phyloP scores from a whole-genome alignment of 2,113 vertebrate species.

The Electrona antarctica region DNA sequence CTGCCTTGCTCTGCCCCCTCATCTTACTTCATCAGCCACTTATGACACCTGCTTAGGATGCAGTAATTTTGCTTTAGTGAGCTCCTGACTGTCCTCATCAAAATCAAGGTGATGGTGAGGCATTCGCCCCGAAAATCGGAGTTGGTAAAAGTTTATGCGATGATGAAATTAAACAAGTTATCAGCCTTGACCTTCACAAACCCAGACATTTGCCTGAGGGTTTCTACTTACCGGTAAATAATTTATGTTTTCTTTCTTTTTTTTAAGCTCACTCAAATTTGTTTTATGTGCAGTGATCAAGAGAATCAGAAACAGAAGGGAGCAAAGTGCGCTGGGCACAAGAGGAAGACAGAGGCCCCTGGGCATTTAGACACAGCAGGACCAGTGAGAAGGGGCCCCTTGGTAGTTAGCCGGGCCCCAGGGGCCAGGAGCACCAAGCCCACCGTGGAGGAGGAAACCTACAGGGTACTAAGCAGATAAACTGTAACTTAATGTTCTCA shows the following conservation, averaged over 20 bases:
- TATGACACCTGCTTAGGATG: slow-evolving; percentile 37
- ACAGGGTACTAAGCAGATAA: slow-evolving; percentile 66
- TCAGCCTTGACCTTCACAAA: slow-evolving; percentile 42
- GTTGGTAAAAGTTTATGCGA: slow-evolving; percentile 35
- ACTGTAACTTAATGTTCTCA: neutral
- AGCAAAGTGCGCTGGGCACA: slow-evolving; percentile 51
- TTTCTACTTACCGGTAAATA: neutral
- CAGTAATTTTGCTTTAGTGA: slow-evolving; percentile 48
- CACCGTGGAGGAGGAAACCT: slow-evolving; percentile 71
- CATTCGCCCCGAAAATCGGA: slow-evolving; percentile 28
- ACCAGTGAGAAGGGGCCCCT: slow-evolving; percentile 38
- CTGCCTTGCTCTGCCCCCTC: slow-evolving; percentile 31
- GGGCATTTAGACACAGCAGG: slow-evolving; percentile 20
- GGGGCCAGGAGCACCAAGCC: slow-evolving; percentile 47
- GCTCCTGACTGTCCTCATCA: slow-evolving; percentile 30
- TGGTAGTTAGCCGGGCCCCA: slow-evolving; percentile 41
- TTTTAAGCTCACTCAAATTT: slow-evolving; percentile 42
- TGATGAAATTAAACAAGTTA: slow-evolving; percentile 20
- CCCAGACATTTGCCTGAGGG: slow-evolving; percentile 23
- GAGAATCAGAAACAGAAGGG: slow-evolving; percentile 60
- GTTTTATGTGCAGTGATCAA: slow-evolving; percentile 65
- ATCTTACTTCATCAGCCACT: slow-evolving; percentile 57
- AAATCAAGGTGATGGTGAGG: slow-evolving; percentile 37
- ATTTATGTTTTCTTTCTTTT: slow-evolving; percentile 17
- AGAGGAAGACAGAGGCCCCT: slow-evolving; percentile 36